phyloP scores from a whole-genome alignment of 2,797 vertebrate genomes.

The Dromococcyx pavoninus region DNA sequence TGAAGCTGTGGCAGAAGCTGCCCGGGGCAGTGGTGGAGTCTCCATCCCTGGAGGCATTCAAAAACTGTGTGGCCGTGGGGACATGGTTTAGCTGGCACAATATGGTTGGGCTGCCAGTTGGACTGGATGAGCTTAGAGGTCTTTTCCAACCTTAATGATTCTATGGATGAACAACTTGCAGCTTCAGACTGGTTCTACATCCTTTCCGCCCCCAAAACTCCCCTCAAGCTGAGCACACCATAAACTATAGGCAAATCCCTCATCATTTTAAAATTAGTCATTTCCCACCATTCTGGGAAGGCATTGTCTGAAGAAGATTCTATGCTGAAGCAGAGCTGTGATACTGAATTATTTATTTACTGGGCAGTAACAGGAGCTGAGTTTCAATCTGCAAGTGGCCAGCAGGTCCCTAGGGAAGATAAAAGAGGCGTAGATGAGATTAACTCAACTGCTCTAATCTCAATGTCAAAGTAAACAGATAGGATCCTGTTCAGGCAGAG shows the following conservation, averaged over 20 bases:
- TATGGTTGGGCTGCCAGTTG: too few relatives aligned
- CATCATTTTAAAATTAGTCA: fast-evolving
- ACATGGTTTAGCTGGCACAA: too few relatives aligned
- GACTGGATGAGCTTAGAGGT: too few relatives aligned
- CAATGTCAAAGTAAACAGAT: conserved; percentile 26
- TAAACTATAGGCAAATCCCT: background rate
- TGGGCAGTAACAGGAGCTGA: background rate
- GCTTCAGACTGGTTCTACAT: background rate
- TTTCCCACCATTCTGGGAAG: background rate
- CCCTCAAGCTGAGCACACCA: fast-evolving
- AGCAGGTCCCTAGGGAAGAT: background rate
- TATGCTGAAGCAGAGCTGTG: background rate
- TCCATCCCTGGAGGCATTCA: too few relatives aligned
- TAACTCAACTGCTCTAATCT: background rate
- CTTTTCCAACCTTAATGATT: too few relatives aligned
- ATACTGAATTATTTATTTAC: conserved; percentile 47
- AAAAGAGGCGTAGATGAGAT: conserved; percentile 12
- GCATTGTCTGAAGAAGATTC: background rate
- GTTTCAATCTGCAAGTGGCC: background rate
- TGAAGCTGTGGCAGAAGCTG: too few relatives aligned
- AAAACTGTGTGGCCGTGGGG: too few relatives aligned
- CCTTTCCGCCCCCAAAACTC: background rate
- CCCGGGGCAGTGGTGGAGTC: too few relatives aligned
- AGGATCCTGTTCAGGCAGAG: conserved; percentile 46
- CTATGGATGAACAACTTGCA: background rate